Conservation (phyloP, 2,113 vertebrate species). For the Tamias sibiricus region DNA sequence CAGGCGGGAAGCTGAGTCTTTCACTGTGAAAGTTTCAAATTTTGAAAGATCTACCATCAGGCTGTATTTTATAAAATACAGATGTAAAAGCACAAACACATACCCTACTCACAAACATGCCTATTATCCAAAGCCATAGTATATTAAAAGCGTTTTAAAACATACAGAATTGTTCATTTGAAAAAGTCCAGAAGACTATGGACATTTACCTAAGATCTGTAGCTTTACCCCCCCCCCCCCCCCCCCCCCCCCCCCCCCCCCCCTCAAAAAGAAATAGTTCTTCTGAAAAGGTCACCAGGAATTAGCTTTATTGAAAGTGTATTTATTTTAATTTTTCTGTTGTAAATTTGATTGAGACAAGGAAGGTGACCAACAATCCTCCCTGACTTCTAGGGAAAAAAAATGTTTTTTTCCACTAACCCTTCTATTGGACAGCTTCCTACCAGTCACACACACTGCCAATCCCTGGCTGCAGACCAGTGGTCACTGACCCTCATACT, state of each 20-base stretch:
- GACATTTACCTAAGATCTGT: neutral
- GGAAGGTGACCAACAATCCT: neutral
- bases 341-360: neutral
- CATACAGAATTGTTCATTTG: neutral
- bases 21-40: neutral
- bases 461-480: neutral
- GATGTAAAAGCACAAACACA: neutral
- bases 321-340: slow-evolving; percentile 11
- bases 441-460: neutral
- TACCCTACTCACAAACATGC: neutral
- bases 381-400: neutral
- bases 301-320: neutral
- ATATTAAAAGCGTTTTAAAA: neutral
- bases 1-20: neutral
- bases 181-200: neutral
- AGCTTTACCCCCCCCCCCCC: no score
- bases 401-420: neutral
- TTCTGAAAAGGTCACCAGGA: neutral
- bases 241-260: no score
- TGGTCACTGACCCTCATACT: rapidly evolving
- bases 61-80: neutral
- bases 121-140: neutral
- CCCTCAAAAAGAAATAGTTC: neutral
- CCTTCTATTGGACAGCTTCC: neutral
- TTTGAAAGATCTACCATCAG: neutral